These are phyloP conservation scores for Conomelus anceps DNA, from an alignment of 2,888 invertebrate species.

Conservation along the genomic window DNA sequence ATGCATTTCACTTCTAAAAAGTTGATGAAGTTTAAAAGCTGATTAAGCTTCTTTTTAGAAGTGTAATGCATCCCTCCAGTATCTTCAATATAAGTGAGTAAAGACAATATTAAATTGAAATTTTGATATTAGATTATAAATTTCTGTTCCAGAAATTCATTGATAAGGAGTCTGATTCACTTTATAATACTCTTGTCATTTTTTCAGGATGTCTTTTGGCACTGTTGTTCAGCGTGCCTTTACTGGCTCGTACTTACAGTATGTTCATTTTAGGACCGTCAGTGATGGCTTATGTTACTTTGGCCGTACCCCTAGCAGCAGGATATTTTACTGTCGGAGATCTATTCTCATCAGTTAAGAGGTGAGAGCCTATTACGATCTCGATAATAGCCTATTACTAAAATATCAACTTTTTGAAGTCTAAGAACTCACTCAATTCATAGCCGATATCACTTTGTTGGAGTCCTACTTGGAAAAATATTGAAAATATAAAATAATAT, in stretches of 20 bases:
- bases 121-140: too few relatives aligned
- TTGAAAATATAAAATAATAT: neutral
- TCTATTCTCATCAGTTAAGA: constrained; percentile 24
- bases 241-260: constrained; percentile 29
- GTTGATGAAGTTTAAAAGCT: too few relatives aligned
- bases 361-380: constrained; percentile 8
- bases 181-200: neutral
- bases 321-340: constrained; percentile 30
- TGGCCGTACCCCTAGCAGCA: constrained; percentile 33
- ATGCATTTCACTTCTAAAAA: too few relatives aligned
- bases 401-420: neutral
- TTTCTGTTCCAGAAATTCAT: too few relatives aligned
- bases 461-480: too few relatives aligned
- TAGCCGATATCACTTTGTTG: too few relatives aligned
- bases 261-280: constrained; percentile 25
- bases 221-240: constrained; percentile 32
- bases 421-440: too few relatives aligned
- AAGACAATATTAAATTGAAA: too few relatives aligned
- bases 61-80: too few relatives aligned
- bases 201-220: constrained; percentile 33
- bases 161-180: neutral
- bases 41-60: too few relatives aligned
- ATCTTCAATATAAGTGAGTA: too few relatives aligned
- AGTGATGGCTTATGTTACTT: constrained; percentile 26
- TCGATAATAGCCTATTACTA: neutral